Base-by-base conservation (phyloP, 2,113 vertebrate genomes). In the Lathamus discolor region DNA sequence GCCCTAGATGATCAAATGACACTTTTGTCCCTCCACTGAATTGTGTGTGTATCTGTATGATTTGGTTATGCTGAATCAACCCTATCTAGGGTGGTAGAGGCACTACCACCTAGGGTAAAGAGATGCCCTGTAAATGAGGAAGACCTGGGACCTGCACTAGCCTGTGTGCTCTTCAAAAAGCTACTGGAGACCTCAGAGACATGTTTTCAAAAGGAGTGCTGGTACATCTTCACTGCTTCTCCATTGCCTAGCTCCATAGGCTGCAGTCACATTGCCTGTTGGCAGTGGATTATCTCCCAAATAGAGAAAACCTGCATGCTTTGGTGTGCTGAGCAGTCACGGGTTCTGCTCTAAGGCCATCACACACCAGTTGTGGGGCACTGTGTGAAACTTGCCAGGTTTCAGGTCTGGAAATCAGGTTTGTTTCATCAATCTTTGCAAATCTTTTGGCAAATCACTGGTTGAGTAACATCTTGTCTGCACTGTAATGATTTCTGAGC, bases 61-160 rank as follows among this genome's bases (percentile, higher is more conserved):
- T 52, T 83, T n/a, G 6, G 13, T 66, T 76, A 28, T 66, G 31
- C 41, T 76, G 33, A 76, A 22, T 69, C 49, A 89, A 66, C 10
- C 31, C 44, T 66, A 10, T 22, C n/a, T 68, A 33, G 13, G n/a
- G 15, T 12, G n/a, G 15, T 12, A 92, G 64, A 74, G 59, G 49
- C 2, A 31, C 17, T 79, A 79, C 17, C 55, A 13, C 6, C 18
- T 81, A 66, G 24, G 29, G 10, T 31, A 66, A 77, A 63, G 43
- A n/a, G 12, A 41, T 37, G 16, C 19, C 20, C 11, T 70, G 85
- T 83, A 39, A 85, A 74, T 0, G 4, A 49, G 20, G 31, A 67
- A 51, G 18, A 28, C 3, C 1, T 86, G 37, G 43, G 9, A 70
- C 11, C 29, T 7, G 2, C 0, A 0, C n/a, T 39, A 29, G 14